phyloP scores from a whole-genome alignment of 2,113 vertebrate species.

The Cariama cristata region DNA sequence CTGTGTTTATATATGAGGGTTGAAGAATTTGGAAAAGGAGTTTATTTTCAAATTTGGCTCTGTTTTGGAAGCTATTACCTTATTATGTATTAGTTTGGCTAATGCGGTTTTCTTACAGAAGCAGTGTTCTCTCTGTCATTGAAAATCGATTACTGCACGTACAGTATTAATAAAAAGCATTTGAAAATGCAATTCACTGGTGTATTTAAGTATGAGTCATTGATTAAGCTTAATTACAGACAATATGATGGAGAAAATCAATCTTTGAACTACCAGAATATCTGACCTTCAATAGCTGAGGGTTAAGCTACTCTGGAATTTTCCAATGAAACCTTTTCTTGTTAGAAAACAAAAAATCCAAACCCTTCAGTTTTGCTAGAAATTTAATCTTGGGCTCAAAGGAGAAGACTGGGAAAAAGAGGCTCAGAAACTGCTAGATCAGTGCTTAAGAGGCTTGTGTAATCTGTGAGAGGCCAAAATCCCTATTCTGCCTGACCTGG shows the following conservation, averaged over 20 bases:
- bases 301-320: constrained; percentile 27
- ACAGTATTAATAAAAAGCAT: constrained; percentile 34
- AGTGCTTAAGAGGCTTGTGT: not conserved
- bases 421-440: not conserved
- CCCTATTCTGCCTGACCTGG: not conserved
- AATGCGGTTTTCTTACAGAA: not conserved
- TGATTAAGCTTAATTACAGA: constrained; percentile 56
- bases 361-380: not conserved
- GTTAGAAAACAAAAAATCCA: not conserved
- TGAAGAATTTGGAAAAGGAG: not conserved
- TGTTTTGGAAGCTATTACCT: not conserved
- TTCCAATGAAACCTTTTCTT: not conserved
- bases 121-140: not conserved
- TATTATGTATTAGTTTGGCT: not conserved
- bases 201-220: constrained; percentile 47
- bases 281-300: constrained; percentile 10
- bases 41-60: not conserved
- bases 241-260: constrained; percentile 32
- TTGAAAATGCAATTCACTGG: constrained; percentile 15
- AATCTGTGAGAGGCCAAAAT: not conserved
- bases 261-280: constrained; percentile 24
- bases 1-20: not conserved
- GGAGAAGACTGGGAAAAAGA: not conserved
- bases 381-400: not conserved
- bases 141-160: constrained; percentile 17